A percentile compares a stretch with the other conserved stretches of the same genome.
Conservation (phyloP, 2,888 invertebrate species). For the Tipula vernalis region DNA sequence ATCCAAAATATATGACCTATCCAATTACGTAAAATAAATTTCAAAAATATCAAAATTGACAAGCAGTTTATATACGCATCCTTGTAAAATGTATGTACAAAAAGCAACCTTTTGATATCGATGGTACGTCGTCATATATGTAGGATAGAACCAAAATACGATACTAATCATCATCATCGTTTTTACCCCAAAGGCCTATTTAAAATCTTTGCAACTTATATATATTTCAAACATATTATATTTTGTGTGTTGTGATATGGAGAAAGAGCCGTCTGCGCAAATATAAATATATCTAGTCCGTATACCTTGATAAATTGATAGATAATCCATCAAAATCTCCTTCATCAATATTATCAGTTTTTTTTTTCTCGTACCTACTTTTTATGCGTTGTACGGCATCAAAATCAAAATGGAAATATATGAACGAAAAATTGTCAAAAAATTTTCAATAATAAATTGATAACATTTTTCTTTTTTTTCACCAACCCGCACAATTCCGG, state of each 20-base stretch:
- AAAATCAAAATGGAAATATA: neutral
- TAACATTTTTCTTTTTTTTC: neutral
- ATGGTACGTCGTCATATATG: neutral
- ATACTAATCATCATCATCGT: neutral
- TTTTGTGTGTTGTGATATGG: neutral
- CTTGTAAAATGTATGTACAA: neutral
- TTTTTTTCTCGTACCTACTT: neutral
- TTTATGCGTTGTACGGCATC: neutral
- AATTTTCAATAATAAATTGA: neutral
- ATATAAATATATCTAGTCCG: neutral
- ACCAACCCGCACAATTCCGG: neutral
- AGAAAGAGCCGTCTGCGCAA: neutral
- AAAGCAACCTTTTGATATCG: neutral
- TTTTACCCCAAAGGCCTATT: neutral
- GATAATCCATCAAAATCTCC: neutral
- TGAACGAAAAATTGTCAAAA: neutral
- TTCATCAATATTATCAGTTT: neutral
- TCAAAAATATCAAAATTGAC: neutral
- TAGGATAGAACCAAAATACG: neutral
- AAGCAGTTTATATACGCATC: neutral
- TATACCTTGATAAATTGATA: constrained; percentile 4
- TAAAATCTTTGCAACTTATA: neutral
- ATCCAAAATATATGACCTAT: neutral
- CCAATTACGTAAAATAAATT: neutral
- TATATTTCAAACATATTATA: neutral